phyloP scores from a whole-genome alignment of 2,797 vertebrate species.

The Sebastes cheni region DNA sequence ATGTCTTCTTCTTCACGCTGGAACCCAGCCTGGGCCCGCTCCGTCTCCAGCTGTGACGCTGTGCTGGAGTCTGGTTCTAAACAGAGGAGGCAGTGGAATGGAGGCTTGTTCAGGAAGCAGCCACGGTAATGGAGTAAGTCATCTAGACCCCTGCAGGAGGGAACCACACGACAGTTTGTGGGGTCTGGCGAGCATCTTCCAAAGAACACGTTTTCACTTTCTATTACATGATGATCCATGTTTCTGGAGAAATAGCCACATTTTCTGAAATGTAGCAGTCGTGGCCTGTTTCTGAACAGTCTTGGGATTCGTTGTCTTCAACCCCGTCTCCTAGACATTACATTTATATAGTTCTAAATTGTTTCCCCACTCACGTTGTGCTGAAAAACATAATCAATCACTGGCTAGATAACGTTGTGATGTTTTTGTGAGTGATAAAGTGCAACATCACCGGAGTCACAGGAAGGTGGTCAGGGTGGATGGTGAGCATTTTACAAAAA shows the following conservation, averaged over 20 bases:
- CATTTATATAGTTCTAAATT: not conserved
- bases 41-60: not conserved
- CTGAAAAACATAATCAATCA: not conserved
- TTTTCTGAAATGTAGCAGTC: not conserved
- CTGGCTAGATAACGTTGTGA: not conserved
- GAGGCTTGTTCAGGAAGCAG: not conserved
- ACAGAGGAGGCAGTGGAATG: not conserved
- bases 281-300: not conserved
- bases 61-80: not conserved
- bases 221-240: not conserved
- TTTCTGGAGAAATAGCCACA: not conserved
- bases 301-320: not conserved
- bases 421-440: not conserved
- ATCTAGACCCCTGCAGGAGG: not conserved
- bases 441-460: too few relatives aligned
- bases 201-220: not conserved
- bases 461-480: not conserved
- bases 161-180: not conserved
- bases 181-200: not conserved
- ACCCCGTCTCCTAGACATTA: not conserved
- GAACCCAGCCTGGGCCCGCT: not conserved
- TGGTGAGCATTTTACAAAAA: too few relatives aligned
- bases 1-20: slow-evolving; percentile 15
- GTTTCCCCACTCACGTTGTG: not conserved
- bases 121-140: not conserved